phyloP scores from a whole-genome alignment of 2,888 invertebrate genomes.

The Sinhomidia bicolor region DNA sequence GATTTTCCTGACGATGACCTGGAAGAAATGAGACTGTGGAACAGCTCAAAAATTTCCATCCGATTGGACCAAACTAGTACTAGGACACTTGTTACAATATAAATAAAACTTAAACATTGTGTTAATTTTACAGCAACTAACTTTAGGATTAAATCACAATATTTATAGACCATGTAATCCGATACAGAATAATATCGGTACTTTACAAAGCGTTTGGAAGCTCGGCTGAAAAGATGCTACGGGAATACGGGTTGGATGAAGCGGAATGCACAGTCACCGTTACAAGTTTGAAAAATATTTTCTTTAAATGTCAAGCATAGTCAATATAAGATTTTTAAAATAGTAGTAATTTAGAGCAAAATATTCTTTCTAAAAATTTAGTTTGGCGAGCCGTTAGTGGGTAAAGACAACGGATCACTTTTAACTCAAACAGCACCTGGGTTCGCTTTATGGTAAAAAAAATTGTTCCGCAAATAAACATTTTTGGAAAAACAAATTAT shows the following conservation, averaged over 20 bases:
- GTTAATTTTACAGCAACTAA: too few relatives aligned
- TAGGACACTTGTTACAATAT: not conserved
- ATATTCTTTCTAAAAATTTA: not conserved
- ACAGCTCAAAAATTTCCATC: slow-evolving; percentile 22
- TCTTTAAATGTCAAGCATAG: not conserved
- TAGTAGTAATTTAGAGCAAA: too few relatives aligned
- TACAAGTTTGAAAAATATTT: not conserved
- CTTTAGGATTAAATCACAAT: not conserved
- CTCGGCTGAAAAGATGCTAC: not conserved
- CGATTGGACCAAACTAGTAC: slow-evolving; percentile 31
- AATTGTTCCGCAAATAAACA: not conserved
- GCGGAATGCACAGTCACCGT: not conserved
- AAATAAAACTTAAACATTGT: too few relatives aligned
- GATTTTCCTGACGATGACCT: not conserved
- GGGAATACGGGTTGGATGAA: not conserved
- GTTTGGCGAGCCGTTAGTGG: not conserved
- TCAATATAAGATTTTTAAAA: too few relatives aligned
- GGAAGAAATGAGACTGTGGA: not conserved
- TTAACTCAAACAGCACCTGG: not conserved
- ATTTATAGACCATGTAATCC: not conserved
- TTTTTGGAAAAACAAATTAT: not conserved
- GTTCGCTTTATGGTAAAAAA: not conserved
- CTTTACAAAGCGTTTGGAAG: not conserved
- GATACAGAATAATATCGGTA: not conserved
- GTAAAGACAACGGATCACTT: not conserved